phyloP scores from a whole-genome alignment of 2,888 invertebrate genomes.

The Choristoneura rosaceana region DNA sequence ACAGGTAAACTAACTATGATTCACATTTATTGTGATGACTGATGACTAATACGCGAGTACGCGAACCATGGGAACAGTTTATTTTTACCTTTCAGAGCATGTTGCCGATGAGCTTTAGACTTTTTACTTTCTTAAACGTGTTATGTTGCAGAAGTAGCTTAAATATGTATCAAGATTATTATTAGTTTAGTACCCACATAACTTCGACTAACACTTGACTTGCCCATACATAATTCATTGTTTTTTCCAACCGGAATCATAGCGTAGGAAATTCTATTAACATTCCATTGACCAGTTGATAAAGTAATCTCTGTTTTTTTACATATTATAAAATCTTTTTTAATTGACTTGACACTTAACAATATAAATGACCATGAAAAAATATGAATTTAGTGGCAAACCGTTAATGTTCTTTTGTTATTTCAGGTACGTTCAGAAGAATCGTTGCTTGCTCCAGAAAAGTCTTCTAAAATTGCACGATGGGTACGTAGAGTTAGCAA shows the following conservation, averaged over 20 bases:
- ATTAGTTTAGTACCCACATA: too few relatives aligned
- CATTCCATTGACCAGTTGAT: background rate
- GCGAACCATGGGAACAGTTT: background rate
- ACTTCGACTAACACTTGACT: too few relatives aligned
- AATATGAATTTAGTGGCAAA: background rate
- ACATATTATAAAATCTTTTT: background rate
- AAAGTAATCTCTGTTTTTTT: background rate
- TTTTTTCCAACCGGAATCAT: too few relatives aligned
- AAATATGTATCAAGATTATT: too few relatives aligned
- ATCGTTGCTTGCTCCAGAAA: conserved; percentile 76
- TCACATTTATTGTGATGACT: conserved; percentile 45
- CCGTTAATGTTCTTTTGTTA: conserved; percentile 23
- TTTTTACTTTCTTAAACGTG: too few relatives aligned
- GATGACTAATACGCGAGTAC: too few relatives aligned
- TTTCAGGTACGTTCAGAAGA: conserved; percentile 84
- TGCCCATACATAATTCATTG: background rate
- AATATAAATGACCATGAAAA: background rate
- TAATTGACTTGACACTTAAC: background rate
- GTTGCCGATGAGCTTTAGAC: background rate
- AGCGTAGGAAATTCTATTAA: background rate
- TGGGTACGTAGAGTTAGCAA: conserved; percentile 73
- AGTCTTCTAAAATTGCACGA: conserved; percentile 71
- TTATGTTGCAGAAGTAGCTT: too few relatives aligned
- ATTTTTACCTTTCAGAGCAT: conserved; percentile 7
- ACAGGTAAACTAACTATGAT: conserved; percentile 74